These are phyloP conservation scores for Nasonia oneida DNA, from an alignment of 2,888 invertebrate species.

Conservation along the genomic window DNA sequence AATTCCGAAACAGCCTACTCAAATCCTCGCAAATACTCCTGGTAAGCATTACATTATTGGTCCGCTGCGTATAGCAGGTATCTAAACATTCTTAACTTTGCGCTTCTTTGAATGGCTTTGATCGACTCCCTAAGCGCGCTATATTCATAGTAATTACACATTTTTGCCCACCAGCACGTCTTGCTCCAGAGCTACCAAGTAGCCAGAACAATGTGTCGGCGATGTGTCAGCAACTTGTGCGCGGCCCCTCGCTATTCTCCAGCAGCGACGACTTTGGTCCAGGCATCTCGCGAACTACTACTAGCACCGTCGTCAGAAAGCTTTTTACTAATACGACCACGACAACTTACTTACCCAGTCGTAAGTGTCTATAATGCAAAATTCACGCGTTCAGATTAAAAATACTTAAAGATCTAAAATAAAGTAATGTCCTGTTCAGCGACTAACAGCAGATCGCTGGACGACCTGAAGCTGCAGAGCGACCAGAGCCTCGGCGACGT, in stretches of 20 bases:
- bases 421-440: slow-evolving; percentile 66
- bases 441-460: slow-evolving; percentile 74
- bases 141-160: slow-evolving; percentile 15
- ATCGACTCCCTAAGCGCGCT: not conserved
- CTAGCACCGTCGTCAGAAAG: slow-evolving; percentile 72
- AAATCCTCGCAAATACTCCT: slow-evolving; percentile 78
- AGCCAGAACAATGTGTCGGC: slow-evolving; percentile 86
- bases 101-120: no score
- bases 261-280: slow-evolving; percentile 81
- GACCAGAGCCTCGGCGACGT: slow-evolving; percentile 65
- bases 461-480: slow-evolving; percentile 74
- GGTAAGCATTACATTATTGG: slow-evolving; percentile 71
- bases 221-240: slow-evolving; percentile 90
- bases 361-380: slow-evolving; percentile 25
- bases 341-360: slow-evolving; percentile 36
- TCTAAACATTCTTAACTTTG: not conserved
- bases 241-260: slow-evolving; percentile 87
- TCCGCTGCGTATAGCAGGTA: no score
- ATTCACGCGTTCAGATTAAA: not conserved
- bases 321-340: slow-evolving; percentile 68
- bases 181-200: slow-evolving; percentile 88
- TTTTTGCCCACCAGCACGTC: slow-evolving; percentile 82
- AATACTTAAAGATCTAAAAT: not conserved
- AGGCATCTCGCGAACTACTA: slow-evolving; percentile 68
- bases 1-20: slow-evolving; percentile 74